Evolutionary conservation across 2,888 invertebrate genomes (phyloP).

Genomic region (Tenthredo scrophulariae): DNA sequence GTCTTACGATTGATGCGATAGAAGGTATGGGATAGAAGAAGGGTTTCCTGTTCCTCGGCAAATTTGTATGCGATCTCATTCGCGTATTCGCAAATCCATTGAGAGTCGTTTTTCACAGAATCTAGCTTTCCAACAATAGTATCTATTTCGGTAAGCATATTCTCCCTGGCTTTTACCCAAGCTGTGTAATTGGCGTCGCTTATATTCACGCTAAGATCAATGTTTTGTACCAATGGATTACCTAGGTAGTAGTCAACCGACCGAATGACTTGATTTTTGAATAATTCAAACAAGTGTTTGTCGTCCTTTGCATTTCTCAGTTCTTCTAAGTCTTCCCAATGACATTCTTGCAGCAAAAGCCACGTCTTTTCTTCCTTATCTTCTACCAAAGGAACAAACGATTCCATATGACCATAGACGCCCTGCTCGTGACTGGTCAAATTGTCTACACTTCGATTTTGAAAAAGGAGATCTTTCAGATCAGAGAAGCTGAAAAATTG

Average conservation of each 20-base stretch:
- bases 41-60: neutral
- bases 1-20: neutral
- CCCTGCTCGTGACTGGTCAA: constrained; percentile 28
- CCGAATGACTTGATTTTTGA: constrained; percentile 11
- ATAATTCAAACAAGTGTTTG: neutral
- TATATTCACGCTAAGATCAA: neutral
- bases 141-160: constrained; percentile 20
- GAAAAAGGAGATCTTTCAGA: neutral
- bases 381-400: neutral
- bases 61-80: constrained; percentile 22
- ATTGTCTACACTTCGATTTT: constrained; percentile 20
- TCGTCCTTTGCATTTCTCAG: constrained; percentile 8
- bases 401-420: constrained; percentile 7
- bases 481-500: constrained; percentile 36
- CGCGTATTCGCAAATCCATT: constrained; percentile 35
- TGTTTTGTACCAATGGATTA: neutral
- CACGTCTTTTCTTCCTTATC: constrained; percentile 39
- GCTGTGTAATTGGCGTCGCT: neutral
- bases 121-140: neutral
- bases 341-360: constrained; percentile 45
- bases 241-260: neutral
- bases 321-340: constrained; percentile 37
- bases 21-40: neutral
- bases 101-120: constrained; percentile 28
- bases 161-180: constrained; percentile 26